Percentiles rank a stretch among this genome's conserved stretches.
Conservation (phyloP, 2,797 vertebrate genomes). For the Carduelis carduelis region DNA sequence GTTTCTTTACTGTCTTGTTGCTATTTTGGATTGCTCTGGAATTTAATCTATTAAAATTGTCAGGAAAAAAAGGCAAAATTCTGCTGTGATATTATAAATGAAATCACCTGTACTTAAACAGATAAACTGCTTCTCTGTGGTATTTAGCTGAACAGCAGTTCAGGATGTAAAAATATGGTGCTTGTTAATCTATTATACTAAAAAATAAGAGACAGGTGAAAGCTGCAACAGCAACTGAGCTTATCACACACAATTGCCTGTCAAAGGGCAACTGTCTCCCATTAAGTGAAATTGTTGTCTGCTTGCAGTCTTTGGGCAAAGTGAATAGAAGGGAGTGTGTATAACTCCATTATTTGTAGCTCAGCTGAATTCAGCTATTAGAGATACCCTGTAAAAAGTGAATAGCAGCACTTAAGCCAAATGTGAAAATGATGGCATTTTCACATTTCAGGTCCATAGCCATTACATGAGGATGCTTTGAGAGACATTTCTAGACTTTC, state of each 20-base stretch:
- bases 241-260: constrained; percentile 11
- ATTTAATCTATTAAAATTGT: background rate
- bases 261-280: background rate
- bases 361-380: background rate
- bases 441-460: background rate
- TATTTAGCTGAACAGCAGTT: background rate
- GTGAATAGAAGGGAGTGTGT: background rate
- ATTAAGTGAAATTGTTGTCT: constrained; percentile 8
- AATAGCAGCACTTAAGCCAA: background rate
- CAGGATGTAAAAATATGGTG: background rate
- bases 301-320: background rate
- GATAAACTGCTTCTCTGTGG: background rate
- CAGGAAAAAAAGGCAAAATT: background rate
- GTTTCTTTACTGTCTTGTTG: background rate
- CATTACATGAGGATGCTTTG: background rate
- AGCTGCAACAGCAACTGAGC: background rate
- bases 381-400: background rate
- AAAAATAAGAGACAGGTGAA: constrained; percentile 21
- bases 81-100: background rate
- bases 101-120: background rate
- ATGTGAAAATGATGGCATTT: background rate
- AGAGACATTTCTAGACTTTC: background rate
- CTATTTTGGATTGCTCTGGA: background rate
- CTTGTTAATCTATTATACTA: background rate
- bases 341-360: background rate